A percentile compares a stretch with the other conserved stretches of the same genome.
Evolutionary conservation across 2,113 vertebrate species (phyloP).

Genomic region (Paramisgurnus dabryanus): DNA sequence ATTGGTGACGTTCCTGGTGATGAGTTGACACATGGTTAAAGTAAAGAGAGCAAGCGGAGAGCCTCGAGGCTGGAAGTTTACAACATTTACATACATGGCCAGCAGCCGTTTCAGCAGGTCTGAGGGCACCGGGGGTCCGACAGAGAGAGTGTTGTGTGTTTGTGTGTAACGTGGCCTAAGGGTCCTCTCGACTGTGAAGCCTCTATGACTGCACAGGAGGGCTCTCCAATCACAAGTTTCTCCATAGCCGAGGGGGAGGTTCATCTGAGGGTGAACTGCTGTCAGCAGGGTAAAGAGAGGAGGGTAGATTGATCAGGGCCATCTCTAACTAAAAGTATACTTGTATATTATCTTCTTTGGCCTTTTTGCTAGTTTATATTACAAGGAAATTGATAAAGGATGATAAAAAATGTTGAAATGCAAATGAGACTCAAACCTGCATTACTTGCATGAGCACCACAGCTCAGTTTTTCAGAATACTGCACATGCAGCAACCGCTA

Average conservation of each 20-base stretch:
- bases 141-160: conserved; percentile 50
- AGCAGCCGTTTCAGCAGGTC: conserved; percentile 48
- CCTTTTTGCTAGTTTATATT: background rate
- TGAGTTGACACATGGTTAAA: conserved; percentile 53
- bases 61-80: conserved; percentile 39
- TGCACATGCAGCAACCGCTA: too few relatives aligned
- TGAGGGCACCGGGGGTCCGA: conserved; percentile 45
- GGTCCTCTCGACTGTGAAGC: conserved; percentile 62
- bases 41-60: conserved; percentile 56
- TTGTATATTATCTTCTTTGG: background rate
- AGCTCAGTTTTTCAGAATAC: too few relatives aligned
- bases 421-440: background rate
- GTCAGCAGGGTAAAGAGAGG: conserved; percentile 61
- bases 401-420: background rate
- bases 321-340: background rate
- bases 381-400: background rate
- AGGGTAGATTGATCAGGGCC: conserved; percentile 26
- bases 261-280: conserved; percentile 60
- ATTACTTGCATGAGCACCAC: background rate
- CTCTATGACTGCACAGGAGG: conserved; percentile 40
- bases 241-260: conserved; percentile 54
- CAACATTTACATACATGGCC: conserved; percentile 60
- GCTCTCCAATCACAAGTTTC: conserved; percentile 57
- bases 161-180: conserved; percentile 64
- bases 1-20: background rate